Percentiles rank a stretch among this genome's conserved stretches.
phyloP scores from a whole-genome alignment of 2,888 invertebrate genomes.

The Xanthorhoe spadicearia region DNA sequence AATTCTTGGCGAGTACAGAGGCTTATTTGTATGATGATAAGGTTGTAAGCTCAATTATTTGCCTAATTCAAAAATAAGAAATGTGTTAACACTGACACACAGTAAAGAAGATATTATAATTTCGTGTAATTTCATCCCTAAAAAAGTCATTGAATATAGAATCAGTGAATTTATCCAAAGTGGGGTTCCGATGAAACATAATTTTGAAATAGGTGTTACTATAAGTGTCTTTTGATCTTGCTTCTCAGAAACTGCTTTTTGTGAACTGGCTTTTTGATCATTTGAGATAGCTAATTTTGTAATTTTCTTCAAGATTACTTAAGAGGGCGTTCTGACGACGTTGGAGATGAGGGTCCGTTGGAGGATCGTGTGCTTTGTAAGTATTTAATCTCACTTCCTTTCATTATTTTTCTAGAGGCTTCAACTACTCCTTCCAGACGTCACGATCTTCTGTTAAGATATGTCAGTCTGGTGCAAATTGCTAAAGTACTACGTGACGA shows the following conservation, averaged over 20 bases:
- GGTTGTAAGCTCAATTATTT: conserved; percentile 13
- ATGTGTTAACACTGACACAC: neutral
- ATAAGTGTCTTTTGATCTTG: neutral
- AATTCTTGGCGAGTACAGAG: conserved; percentile 11
- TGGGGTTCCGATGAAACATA: no score
- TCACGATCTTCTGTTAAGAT: no score
- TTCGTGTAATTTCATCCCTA: no score
- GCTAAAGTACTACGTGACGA: no score
- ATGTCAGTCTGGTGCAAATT: no score
- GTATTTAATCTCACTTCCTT: conserved; percentile 44
- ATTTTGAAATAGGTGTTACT: no score
- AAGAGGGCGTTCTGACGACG: conserved; percentile 68
- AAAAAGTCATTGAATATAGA: no score
- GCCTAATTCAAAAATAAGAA: neutral
- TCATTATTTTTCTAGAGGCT: no score
- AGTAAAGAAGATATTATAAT: neutral
- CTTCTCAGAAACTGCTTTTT: neutral
- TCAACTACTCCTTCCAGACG: no score
- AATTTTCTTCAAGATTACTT: conserved; percentile 64
- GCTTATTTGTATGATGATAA: conserved; percentile 9
- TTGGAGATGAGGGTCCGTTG: conserved; percentile 55
- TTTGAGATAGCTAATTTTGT: neutral
- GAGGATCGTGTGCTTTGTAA: conserved; percentile 69
- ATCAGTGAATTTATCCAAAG: no score
- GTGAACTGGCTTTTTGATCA: neutral